Conservation (phyloP, 2,888 invertebrate genomes). For the Lathronympha strigana region DNA sequence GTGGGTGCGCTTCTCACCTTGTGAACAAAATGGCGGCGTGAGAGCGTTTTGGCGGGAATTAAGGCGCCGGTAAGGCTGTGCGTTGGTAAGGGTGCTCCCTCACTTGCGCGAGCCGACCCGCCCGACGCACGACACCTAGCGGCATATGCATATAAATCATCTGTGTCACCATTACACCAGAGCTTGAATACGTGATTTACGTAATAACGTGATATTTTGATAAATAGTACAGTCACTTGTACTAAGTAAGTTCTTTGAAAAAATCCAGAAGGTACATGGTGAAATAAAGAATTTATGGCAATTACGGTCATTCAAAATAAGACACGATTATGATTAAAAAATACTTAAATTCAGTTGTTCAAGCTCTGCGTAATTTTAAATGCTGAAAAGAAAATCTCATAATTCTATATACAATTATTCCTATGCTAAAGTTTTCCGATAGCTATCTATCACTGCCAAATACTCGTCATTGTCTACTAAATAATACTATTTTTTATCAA, state of each 20-base stretch:
- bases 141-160: constrained; percentile 79
- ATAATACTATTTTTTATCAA: constrained; percentile 60
- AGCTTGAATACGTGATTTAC: too few species aligned
- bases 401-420: constrained; percentile 52
- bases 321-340: constrained; percentile 28
- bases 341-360: constrained; percentile 49
- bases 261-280: not conserved
- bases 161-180: constrained; percentile 53
- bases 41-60: constrained; percentile 78
- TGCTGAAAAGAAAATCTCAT: constrained; percentile 76
- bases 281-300: constrained; percentile 17
- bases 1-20: constrained; percentile 81
- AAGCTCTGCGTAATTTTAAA: constrained; percentile 62
- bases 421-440: constrained; percentile 57
- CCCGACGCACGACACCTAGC: constrained; percentile 93
- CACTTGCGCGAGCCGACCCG: constrained; percentile 94
- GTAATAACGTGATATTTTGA: not conserved
- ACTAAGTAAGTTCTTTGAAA: not conserved
- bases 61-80: constrained; percentile 90
- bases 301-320: constrained; percentile 35
- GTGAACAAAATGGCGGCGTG: constrained; percentile 82
- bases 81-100: constrained; percentile 99
- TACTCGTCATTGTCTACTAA: constrained; percentile 56
- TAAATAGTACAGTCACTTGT: not conserved
- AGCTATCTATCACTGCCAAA: constrained; percentile 70